Conservation (phyloP, 2,113 vertebrate genomes). For the Chunga burmeisteri region DNA sequence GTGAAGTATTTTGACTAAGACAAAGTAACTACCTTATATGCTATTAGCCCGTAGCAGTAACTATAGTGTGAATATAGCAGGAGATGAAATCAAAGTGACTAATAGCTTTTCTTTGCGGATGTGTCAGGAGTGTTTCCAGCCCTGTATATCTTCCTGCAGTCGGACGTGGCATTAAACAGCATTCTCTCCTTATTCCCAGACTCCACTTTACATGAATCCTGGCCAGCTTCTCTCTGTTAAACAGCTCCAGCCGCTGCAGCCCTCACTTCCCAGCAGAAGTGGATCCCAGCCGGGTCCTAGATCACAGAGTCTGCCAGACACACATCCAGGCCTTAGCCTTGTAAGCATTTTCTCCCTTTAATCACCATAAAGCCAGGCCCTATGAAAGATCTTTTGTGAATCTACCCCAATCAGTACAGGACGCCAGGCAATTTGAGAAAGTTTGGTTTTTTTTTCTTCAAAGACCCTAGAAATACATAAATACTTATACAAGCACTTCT, state of each 20-base stretch:
- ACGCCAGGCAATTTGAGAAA: not conserved
- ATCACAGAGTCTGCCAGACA: not conserved
- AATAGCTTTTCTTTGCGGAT: not conserved
- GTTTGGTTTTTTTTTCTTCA: not conserved
- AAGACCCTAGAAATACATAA: not conserved
- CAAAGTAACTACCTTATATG: not conserved
- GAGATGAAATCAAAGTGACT: not conserved
- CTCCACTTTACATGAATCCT: not conserved
- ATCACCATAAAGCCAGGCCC: not conserved
- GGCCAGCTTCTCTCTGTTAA: not conserved
- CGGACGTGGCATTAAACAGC: not conserved
- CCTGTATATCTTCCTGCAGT: not conserved
- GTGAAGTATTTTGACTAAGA: conserved; percentile 1
- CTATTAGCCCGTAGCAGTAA: not conserved
- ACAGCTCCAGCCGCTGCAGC: not conserved
- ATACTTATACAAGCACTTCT: not conserved
- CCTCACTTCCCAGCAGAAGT: not conserved
- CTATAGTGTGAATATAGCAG: not conserved
- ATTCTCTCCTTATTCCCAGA: not conserved
- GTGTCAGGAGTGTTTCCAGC: not conserved
- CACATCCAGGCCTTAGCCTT: not conserved
- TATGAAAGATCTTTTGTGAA: not conserved
- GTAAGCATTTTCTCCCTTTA: not conserved
- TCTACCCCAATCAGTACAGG: not conserved
- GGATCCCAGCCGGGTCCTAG: not conserved